Evolutionary conservation across 1,140 invertebrate species (phyloP).

Genomic region (Phymorhynchus buccinoides): DNA sequence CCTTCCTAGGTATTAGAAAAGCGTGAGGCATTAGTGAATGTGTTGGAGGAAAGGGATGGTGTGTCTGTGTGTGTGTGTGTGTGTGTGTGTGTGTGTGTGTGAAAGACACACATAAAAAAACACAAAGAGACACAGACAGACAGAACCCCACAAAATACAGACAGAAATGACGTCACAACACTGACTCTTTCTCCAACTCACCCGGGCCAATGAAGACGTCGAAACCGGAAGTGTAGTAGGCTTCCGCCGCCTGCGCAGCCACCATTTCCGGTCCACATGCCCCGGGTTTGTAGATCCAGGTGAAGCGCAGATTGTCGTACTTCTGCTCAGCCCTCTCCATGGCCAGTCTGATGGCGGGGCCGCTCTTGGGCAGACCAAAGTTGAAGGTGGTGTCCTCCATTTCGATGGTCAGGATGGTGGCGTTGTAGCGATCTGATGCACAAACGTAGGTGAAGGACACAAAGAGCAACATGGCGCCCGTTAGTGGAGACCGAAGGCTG

Average conservation of each 20-base stretch:
- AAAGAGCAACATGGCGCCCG: background rate
- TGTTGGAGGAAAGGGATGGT: too few relatives aligned
- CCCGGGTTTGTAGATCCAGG: background rate
- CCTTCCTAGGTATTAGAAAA: too few relatives aligned
- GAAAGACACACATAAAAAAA: background rate
- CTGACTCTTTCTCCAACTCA: constrained; percentile 6
- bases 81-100: constrained; percentile 17
- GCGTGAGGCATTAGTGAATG: too few relatives aligned
- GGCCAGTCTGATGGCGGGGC: constrained; percentile 28
- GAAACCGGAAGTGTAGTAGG: constrained; percentile 37
- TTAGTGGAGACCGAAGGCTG: too few relatives aligned
- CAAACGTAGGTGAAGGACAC: background rate
- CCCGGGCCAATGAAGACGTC: constrained; percentile 42
- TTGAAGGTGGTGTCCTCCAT: background rate
- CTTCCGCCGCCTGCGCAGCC: constrained; percentile 24
- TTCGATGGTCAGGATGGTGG: constrained; percentile 31
- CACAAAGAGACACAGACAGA: background rate
- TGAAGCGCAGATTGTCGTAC: constrained; percentile 18
- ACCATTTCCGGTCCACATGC: constrained; percentile 32
- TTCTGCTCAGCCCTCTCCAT: constrained; percentile 1
- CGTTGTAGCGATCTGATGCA: constrained; percentile 12
- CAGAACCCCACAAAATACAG: background rate
- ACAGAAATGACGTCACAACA: background rate
- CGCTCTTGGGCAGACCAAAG: constrained; percentile 15
- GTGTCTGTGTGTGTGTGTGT: constrained; percentile 22